Conservation (phyloP, 1,140 invertebrate genomes). For the Batillaria attramentaria region DNA sequence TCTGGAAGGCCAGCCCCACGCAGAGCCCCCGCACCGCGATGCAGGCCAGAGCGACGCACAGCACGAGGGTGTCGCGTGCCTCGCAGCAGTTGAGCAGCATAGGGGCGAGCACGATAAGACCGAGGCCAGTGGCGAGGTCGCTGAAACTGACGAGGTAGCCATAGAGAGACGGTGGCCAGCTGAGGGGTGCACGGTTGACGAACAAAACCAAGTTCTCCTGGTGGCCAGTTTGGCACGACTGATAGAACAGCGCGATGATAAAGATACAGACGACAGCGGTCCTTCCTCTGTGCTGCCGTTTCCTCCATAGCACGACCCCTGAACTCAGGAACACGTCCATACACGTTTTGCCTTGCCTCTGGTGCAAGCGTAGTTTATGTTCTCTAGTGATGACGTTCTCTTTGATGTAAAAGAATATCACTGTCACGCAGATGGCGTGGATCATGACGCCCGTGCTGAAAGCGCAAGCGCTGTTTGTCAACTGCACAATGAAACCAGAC, state of each 20-base stretch:
- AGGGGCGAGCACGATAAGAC: slow-evolving; percentile 25
- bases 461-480: slow-evolving; percentile 18
- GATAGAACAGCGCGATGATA: slow-evolving; percentile 26
- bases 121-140: slow-evolving; percentile 49
- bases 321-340: slow-evolving; percentile 53
- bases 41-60: slow-evolving; percentile 59
- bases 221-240: slow-evolving; percentile 19
- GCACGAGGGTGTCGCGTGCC: slow-evolving; percentile 46
- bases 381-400: slow-evolving; percentile 11
- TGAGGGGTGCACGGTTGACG: slow-evolving; percentile 60
- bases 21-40: slow-evolving; percentile 61
- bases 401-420: slow-evolving; percentile 14
- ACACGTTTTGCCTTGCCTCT: slow-evolving; percentile 16
- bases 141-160: slow-evolving; percentile 62
- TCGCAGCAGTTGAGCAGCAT: slow-evolving; percentile 31
- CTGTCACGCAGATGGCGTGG: slow-evolving; percentile 11
- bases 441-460: slow-evolving; percentile 23
- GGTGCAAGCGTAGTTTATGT: slow-evolving; percentile 7
- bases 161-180: slow-evolving; percentile 68
- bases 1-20: slow-evolving; percentile 57
- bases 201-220: slow-evolving; percentile 23
- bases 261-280: slow-evolving; percentile 25
- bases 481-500: slow-evolving; percentile 23
- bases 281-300: not conserved
- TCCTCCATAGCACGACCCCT: slow-evolving; percentile 35